Conservation (phyloP, 2,113 vertebrate genomes). For the Bombycilla garrulus region DNA sequence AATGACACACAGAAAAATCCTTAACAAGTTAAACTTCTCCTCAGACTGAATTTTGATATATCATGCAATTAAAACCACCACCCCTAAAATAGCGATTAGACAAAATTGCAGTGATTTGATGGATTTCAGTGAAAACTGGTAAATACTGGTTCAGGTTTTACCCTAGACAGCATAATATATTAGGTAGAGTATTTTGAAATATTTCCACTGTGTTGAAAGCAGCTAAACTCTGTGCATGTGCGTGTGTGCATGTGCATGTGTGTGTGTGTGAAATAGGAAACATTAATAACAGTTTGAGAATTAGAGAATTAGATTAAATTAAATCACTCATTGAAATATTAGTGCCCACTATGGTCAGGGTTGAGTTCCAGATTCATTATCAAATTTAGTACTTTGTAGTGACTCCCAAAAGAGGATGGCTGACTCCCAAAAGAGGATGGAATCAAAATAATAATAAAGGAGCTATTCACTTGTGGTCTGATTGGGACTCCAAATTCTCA, state of each 20-base stretch:
- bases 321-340: not conserved
- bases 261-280: not conserved
- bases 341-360: not conserved
- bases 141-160: not conserved
- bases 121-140: not conserved
- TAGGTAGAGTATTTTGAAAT: no score
- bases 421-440: not conserved
- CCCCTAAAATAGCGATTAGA: not conserved
- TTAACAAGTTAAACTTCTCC: not conserved
- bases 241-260: not conserved
- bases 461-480: not conserved
- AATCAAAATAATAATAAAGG: conserved; percentile 9
- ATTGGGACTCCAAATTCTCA: conserved; percentile 29
- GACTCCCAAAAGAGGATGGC: not conserved
- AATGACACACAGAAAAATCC: not conserved
- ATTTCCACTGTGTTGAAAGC: not conserved
- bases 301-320: not conserved
- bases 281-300: not conserved
- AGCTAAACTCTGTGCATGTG: not conserved
- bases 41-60: not conserved
- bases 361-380: not conserved
- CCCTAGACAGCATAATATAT: not conserved
- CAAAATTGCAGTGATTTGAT: not conserved
- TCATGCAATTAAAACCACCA: not conserved
- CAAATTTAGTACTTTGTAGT: not conserved